Base-by-base conservation (phyloP, 2,888 invertebrate genomes). In the Drosophila histrio region DNA sequence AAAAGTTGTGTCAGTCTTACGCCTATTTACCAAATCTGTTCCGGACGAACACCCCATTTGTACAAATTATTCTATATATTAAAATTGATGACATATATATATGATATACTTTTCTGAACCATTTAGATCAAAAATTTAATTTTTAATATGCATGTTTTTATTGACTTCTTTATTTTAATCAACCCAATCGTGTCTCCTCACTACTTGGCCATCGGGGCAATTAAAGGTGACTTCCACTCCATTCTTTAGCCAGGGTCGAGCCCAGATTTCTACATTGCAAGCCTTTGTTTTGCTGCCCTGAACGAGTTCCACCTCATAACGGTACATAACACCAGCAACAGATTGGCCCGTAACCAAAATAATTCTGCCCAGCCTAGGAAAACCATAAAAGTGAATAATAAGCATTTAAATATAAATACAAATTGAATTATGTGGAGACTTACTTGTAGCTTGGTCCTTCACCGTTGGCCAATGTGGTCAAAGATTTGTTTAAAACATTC, bases 391-490 rank as follows among this genome's bases (percentile, higher is more conserved):
- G 3, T 32, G 4, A 32, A 9, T 5, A 1, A 36, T 17, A 17
- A n/a, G 1, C 5, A 28, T 8, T 28, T 28, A 0, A 28, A 0
- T 13, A 9, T 7, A 1, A 36, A 9, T 9, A 8, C 17, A 17
- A 5, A 2, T 21, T 4, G n/a, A 21, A 9, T 4, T 9, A 2
- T n/a, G 11, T 1, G 4, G 4, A n/a, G 4, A 54, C 66, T 38
- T 36, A 86, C 84, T 66, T 36, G 21, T 77, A 80, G 24, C 17
- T 70, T 5, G 80, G 84, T 8, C 80, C 80, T 50, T 71, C 77
- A 2, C 73, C 77, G 11, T 39, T 41, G 5, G 77, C 68, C 30
- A 80, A 41, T 49, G 59, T 64, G 4, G 19, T 3, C 8, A 80
- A 44, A 0, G 81, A 64, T 0, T 0, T 47, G 1, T 19, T 50